Base-by-base conservation (phyloP, 2,888 invertebrate genomes). In the Drosophila lacicola region DNA sequence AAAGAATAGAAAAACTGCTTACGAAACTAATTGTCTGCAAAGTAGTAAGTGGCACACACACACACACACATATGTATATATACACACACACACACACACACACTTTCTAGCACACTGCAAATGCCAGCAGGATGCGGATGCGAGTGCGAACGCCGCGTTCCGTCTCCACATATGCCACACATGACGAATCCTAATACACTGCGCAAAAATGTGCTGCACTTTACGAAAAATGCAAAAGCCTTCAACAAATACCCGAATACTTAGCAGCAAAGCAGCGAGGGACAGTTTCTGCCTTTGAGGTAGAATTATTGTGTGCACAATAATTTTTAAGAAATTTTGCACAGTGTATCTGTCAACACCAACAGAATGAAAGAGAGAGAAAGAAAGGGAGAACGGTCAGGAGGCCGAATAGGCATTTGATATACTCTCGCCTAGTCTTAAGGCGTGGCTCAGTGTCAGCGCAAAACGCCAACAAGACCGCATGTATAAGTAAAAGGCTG, bases 1-100 rank as follows among this genome's bases (percentile, higher is more conserved):
- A 73, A 78, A 77, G 68, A 65, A 72, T 72, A 47, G 69, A 56
- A 42, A 69, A 80, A 83, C 73, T 80, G 73, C 80, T 81, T 74
- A 65, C 74, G 63, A 70, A 80, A 87, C 88, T 81, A 81, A 81
- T 81, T 81, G 81, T 77, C 80, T 77, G 80, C 80, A 74, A 79
- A 74, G 66, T 61, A 70, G 61, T 76, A 53, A 47, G 45, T 63
- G 70, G 50, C 56, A 54, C 14, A 46, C 19, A 56, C 42, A 39
- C 19, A 41, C 42, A 14, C 3, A 13, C 42, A 61, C 25, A 36
- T 25, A 29, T n/a, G 36, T 25, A 25, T 21, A 36, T 25, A 29
- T n/a, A 49, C 34, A 49, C 37, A 39, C 10, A n/a, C 37, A 9
- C n/a, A 55, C n/a, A 61, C 19, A 13, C 11, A 10, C 42, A 33